Evolutionary conservation across 2,888 invertebrate species (phyloP), one percentile per base, ranked within the genome.

Genomic region (Ochlodes sylvanus): DNA sequence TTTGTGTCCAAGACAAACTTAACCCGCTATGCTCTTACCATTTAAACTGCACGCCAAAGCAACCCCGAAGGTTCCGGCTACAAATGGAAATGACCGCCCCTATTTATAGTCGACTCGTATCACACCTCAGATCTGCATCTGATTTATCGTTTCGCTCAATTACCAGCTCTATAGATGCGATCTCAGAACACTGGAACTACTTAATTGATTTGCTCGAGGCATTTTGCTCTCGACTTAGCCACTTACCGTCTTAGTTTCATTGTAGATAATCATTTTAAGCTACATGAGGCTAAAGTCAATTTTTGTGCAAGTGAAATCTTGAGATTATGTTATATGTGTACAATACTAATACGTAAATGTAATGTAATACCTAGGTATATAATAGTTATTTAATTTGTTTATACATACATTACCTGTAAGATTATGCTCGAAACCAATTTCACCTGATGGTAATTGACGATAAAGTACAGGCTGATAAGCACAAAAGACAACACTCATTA

Each of bases 51-150:
- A 66, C 47, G 42, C 55, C 61, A 71, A 73, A 74, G 70, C 69
- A 68, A 66, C 68, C 70, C 62, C 55, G 58, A 69, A 17, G 52
- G 62, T 66, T 69, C 71, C 67, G 71, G 71, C 71, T 73, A 76
- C 76, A 75, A 77, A 77, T 78, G 77, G 77, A 76, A 77, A 76
- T 77, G 76, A 73, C 76, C 72, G 67, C 68, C 71, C 70, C 72
- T 74, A 77, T 77, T 77, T 75, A 75, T 73, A 76, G 75, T 61
- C 54, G 41, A 32, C 42, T 55, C 54, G 67, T 61, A 67, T 61
- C 67, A 55, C 47, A 34, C 47, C 61, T 67, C 21, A n/a, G 60
- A 67, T 67, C 44, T 42, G 52, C 58, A 52, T 58, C 65, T 52
- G 65, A 65, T 65, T 65, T 58, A 58, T 58, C 58, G 65, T 15